Evolutionary conservation across 1,140 invertebrate species (phyloP), one percentile per base, ranked within the genome.

Genomic region (Drosophila gunungcola): DNA sequence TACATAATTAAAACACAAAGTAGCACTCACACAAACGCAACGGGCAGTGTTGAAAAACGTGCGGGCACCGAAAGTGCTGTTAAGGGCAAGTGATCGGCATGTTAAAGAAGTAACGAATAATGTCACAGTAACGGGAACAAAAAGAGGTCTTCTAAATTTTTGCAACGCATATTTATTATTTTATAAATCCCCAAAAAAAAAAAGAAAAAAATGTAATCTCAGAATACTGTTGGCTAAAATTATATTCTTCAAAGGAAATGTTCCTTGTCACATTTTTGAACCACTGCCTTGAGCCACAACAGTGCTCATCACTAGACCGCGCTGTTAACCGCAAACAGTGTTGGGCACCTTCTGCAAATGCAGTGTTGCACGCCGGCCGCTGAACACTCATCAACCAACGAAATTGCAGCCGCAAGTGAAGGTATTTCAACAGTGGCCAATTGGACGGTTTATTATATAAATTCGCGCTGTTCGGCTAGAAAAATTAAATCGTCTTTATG

Each of bases 371-470:
- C 9, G 29, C 52, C 68, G 48, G 32, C 27, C 41, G 25, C 51
- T 11, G 21, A 49, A 27, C 16, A 38, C 54, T 65, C 42, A 5
- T 32, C 53, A 72, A 39, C 25, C 21, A 21, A 42, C 25, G 12
- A 53, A 62, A 57, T 72, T 77, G 57, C 73, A 70, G 27, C 38
- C 38, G 56, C 69, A 67, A 64, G 76, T 78, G 32, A 80, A 89
- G 84, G 85, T 89, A 89, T 81, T 72, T 62, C 63, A 68, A 46
- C 54, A 62, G 68, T 48, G 4, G 11, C 42, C 56, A 48, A 29
- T 16, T 52, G 61, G 52, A 53, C 21, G 45, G 68, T 42, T 78
- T 89, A 89, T 89, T 89, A 89, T 51, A 84, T 89, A 89, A 89
- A 89, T 78, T 78, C 29, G 16, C 21, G 45, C 27, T 27, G 53